phyloP scores from a whole-genome alignment of 2,888 invertebrate species.

The Salticus scenicus region DNA sequence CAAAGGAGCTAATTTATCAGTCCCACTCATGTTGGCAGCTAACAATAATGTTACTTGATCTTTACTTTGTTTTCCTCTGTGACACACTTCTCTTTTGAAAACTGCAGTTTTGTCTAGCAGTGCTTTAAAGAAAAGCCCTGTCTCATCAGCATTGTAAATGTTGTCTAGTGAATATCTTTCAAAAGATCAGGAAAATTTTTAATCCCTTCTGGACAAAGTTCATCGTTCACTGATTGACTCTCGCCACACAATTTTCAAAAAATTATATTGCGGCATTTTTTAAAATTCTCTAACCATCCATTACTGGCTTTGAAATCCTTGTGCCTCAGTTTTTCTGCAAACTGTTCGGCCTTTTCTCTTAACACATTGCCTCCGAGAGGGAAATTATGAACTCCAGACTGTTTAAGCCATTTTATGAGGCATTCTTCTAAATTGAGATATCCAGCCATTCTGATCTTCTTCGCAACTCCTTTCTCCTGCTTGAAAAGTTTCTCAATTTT shows the following conservation, averaged over 20 bases:
- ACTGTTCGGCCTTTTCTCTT: not conserved
- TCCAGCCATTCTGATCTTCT: not conserved
- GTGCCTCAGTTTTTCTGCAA: not conserved
- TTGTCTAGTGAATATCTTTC: not conserved
- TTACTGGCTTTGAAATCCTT: not conserved
- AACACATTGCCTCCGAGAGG: not conserved
- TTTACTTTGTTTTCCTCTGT: constrained; percentile 19
- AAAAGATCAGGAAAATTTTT: not conserved
- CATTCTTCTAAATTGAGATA: not conserved
- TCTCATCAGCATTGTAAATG: not conserved
- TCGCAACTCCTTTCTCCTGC: not conserved
- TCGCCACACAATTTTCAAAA: not conserved
- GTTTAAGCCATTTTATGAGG: not conserved
- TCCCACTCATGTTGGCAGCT: constrained; percentile 20
- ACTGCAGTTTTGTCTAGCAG: constrained; percentile 4
- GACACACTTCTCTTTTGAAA: constrained; percentile 6
- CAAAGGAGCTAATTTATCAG: constrained; percentile 21
- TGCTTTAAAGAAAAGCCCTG: not conserved
- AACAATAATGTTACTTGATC: constrained; percentile 17
- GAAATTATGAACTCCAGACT: not conserved
- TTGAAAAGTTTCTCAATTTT: not conserved
- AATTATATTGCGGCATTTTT: not conserved
- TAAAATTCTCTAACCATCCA: not conserved
- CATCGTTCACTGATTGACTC: not conserved
- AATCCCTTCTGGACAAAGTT: not conserved